Conservation (phyloP, 1,140 invertebrate genomes). For the Drosophila arawakana region DNA sequence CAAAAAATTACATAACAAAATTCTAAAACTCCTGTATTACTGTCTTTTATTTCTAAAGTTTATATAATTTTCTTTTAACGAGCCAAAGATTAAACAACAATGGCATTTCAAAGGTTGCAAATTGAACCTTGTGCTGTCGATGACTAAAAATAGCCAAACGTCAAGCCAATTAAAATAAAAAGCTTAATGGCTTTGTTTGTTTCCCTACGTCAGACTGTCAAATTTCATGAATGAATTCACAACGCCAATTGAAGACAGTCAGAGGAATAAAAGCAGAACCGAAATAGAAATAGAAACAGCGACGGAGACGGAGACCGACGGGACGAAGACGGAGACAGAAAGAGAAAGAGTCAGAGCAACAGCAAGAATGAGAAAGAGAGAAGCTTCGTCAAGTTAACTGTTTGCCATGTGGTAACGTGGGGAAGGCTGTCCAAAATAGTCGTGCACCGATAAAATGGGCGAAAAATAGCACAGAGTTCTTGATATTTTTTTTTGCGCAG, state of each 20-base stretch:
- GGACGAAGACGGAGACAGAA: not conserved
- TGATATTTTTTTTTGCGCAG: slow-evolving; percentile 55
- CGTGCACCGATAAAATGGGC: slow-evolving; percentile 48
- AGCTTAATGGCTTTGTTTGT: slow-evolving; percentile 63
- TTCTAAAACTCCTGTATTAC: not conserved
- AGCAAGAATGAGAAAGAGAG: slow-evolving; percentile 31
- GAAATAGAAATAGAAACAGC: slow-evolving; percentile 29
- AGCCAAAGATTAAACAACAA: slow-evolving; percentile 11
- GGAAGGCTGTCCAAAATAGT: slow-evolving; percentile 59
- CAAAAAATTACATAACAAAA: not conserved
- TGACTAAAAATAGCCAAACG: slow-evolving; percentile 58
- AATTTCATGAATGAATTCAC: slow-evolving; percentile 75
- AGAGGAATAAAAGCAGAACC: slow-evolving; percentile 11
- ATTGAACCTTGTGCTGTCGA: slow-evolving; percentile 13
- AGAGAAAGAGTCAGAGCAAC: slow-evolving; percentile 35
- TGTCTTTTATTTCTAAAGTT: not conserved
- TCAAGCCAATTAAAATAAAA: slow-evolving; percentile 67
- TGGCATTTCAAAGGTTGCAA: slow-evolving; percentile 20
- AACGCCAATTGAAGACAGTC: slow-evolving; percentile 58
- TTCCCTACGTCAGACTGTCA: slow-evolving; percentile 59
- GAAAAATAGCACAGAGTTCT: slow-evolving; percentile 63
- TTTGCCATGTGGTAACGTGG: slow-evolving; percentile 1
- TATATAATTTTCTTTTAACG: not conserved
- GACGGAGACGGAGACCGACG: not conserved
- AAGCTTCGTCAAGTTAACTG: slow-evolving; percentile 70